These are phyloP conservation scores for Drosophila eugracilis DNA, from an alignment of 1,140 invertebrate genomes.

Conservation along the genomic window DNA sequence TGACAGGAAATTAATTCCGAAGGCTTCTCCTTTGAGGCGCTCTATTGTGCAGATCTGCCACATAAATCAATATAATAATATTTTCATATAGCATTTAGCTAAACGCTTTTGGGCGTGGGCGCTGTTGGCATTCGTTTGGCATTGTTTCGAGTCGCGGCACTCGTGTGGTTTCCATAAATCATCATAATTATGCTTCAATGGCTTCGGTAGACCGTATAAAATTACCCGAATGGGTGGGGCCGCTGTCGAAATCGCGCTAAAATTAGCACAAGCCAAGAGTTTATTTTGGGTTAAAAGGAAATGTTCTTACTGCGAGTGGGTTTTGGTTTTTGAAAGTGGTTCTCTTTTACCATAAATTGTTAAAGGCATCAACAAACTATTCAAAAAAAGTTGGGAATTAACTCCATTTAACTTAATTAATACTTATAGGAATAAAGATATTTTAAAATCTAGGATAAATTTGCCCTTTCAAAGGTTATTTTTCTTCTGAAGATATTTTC, in stretches of 20 bases:
- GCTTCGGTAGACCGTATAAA: constrained; percentile 55
- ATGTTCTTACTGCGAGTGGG: neutral
- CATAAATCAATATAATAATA: constrained; percentile 74
- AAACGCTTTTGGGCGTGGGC: constrained; percentile 70
- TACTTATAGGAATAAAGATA: too few species aligned
- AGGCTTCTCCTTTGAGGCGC: constrained; percentile 51
- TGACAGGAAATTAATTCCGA: constrained; percentile 73
- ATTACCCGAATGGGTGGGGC: constrained; percentile 54
- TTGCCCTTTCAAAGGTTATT: too few species aligned
- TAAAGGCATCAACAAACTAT: too few species aligned
- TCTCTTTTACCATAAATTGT: too few species aligned
- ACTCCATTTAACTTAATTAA: too few species aligned
- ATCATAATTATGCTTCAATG: constrained; percentile 71
- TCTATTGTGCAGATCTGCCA: constrained; percentile 65
- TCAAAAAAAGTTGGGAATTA: too few species aligned
- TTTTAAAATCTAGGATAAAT: too few species aligned
- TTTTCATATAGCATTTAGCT: constrained; percentile 69
- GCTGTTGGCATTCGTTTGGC: constrained; percentile 40
- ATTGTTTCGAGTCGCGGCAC: constrained; percentile 45
- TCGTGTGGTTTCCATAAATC: constrained; percentile 61
- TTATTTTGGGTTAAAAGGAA: constrained; percentile 9
- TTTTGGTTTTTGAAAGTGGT: neutral
- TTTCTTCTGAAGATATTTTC: too few species aligned
- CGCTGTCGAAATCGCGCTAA: constrained; percentile 41
- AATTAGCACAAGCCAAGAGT: constrained; percentile 36